These are phyloP conservation scores for Polyommatus icarus DNA, from an alignment of 2,888 invertebrate genomes.

Conservation along the genomic window DNA sequence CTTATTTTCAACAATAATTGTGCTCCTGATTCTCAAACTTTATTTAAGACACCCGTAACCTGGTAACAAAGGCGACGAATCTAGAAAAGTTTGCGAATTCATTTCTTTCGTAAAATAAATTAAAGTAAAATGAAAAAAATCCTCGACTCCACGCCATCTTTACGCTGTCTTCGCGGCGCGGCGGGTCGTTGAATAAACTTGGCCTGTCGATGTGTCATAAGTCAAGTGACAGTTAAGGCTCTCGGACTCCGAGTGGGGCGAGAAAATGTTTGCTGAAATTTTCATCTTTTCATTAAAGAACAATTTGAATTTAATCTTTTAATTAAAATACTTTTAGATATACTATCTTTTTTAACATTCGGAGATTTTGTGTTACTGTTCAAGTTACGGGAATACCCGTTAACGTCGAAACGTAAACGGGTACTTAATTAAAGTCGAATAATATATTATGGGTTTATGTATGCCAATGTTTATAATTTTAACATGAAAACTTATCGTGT, in stretches of 20 bases:
- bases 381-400: too few species aligned
- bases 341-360: not conserved
- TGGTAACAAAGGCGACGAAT: not conserved
- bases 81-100: not conserved
- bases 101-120: not conserved
- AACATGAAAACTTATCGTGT: not conserved
- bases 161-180: slow-evolving; percentile 57
- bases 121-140: slow-evolving; percentile 35
- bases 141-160: slow-evolving; percentile 53
- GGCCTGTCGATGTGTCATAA: slow-evolving; percentile 79
- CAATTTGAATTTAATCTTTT: slow-evolving; percentile 30
- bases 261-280: slow-evolving; percentile 37
- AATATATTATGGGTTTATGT: not conserved
- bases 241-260: slow-evolving; percentile 43
- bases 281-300: slow-evolving; percentile 33
- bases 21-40: not conserved
- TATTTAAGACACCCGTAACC: not conserved
- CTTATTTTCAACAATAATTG: too few species aligned
- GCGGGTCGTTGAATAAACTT: slow-evolving; percentile 74
- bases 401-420: too few species aligned
- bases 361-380: not conserved
- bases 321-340: slow-evolving; percentile 24
- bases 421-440: too few species aligned
- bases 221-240: slow-evolving; percentile 69
- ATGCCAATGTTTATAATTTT: not conserved